Percentiles rank a stretch among this genome's conserved stretches.
Evolutionary conservation across 2,113 vertebrate species (phyloP).

Genomic region (Microtus pennsylvanicus): DNA sequence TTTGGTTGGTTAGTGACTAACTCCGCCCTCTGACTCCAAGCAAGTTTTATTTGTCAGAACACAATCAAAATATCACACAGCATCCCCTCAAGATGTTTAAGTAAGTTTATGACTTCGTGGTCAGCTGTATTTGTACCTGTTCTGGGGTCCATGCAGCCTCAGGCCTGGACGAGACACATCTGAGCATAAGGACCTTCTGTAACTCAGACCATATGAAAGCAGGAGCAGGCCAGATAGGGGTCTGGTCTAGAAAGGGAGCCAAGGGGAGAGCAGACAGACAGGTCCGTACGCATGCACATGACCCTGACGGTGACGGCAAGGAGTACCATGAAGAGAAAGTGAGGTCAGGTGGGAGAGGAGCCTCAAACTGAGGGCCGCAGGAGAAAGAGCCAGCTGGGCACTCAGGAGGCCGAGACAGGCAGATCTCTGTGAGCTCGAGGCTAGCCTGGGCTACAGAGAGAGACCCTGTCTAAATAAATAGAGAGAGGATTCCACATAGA

Average conservation of each 20-base stretch:
- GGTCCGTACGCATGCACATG: rapidly evolving
- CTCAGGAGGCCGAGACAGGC: neutral
- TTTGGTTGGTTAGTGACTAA: no score
- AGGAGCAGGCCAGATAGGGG: neutral
- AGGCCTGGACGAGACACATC: neutral
- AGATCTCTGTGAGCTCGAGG: neutral
- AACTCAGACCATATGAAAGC: neutral
- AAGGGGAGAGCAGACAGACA: neutral
- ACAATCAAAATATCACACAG: no score
- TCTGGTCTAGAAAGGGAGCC: neutral
- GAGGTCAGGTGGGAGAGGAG: rapidly evolving
- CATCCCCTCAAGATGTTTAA: neutral
- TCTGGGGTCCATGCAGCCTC: neutral
- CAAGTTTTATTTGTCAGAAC: no score
- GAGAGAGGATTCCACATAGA: neutral
- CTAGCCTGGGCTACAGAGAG: neutral
- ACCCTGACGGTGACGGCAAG: rapidly evolving
- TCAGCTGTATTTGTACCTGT: neutral
- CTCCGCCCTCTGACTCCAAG: no score
- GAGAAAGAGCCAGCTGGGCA: neutral
- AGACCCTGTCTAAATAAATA: neutral
- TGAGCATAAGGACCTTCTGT: neutral
- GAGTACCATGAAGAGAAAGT: neutral
- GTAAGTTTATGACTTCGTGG: neutral
- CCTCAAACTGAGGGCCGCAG: neutral